Percentiles rank a stretch among this genome's conserved stretches.
Evolutionary conservation across 2,888 invertebrate genomes (phyloP).

Genomic region (Rosalia funebris): DNA sequence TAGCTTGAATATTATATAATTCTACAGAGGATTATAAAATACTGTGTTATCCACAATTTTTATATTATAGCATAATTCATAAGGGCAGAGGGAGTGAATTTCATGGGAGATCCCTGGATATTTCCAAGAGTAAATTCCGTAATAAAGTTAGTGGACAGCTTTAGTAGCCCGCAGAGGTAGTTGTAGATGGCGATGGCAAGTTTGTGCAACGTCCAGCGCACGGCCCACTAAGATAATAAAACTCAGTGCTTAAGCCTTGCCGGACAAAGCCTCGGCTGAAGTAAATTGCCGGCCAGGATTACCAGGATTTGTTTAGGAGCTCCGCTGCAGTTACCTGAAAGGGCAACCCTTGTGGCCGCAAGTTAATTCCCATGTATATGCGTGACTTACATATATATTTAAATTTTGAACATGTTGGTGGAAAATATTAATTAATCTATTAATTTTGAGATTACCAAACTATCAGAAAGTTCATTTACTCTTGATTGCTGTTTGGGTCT

Average conservation of each 20-base stretch:
- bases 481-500: too few relatives aligned
- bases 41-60: too few relatives aligned
- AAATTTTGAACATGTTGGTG: slow-evolving; percentile 24
- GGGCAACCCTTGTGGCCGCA: slow-evolving; percentile 38
- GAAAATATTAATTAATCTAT: not conserved
- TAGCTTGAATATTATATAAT: too few relatives aligned
- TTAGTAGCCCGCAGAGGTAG: slow-evolving; percentile 57
- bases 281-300: slow-evolving; percentile 65
- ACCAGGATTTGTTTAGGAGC: slow-evolving; percentile 64
- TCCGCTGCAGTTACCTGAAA: slow-evolving; percentile 50
- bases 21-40: too few relatives aligned
- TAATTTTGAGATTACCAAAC: not conserved
- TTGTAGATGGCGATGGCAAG: slow-evolving; percentile 41
- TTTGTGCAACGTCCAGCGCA: slow-evolving; percentile 40
- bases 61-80: slow-evolving; percentile 17
- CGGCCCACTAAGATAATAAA: slow-evolving; percentile 62
- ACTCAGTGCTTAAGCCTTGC: slow-evolving; percentile 63
- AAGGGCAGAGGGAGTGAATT: slow-evolving; percentile 19
- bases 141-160: slow-evolving; percentile 63
- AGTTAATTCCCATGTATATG: slow-evolving; percentile 46
- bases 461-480: too few relatives aligned
- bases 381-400: slow-evolving; percentile 49
- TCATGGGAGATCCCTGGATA: slow-evolving; percentile 25
- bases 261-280: slow-evolving; percentile 63
- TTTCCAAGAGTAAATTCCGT: slow-evolving; percentile 50